phyloP scores from a whole-genome alignment of 2,113 vertebrate genomes.

The Corythaeola cristata region DNA sequence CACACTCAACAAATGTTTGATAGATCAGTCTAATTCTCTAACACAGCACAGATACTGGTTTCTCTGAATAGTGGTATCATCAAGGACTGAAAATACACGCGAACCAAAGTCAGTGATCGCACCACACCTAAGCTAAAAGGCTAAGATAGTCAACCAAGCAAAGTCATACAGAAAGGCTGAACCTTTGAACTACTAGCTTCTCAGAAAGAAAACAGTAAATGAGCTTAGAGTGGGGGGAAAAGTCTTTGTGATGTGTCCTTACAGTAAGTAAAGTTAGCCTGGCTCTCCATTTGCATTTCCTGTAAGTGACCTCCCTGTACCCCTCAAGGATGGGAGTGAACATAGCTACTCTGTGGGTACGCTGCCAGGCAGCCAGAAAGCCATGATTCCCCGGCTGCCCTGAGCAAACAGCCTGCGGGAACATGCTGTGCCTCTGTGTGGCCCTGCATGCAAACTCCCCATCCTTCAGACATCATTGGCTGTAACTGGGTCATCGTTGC shows the following conservation, averaged over 20 bases:
- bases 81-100: background rate
- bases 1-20: background rate
- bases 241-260: background rate
- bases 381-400: background rate
- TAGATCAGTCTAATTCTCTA: background rate
- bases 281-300: background rate
- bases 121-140: background rate
- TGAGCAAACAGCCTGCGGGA: background rate
- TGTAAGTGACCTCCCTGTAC: background rate
- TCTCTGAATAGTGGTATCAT: background rate
- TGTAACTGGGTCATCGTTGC: no score
- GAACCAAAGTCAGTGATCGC: background rate
- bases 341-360: no score
- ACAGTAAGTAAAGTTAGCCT: background rate
- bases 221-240: background rate
- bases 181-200: background rate
- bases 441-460: background rate
- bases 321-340: background rate
- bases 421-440: background rate
- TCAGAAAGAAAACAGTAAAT: background rate
- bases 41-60: background rate
- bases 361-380: background rate
- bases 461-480: background rate
- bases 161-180: background rate
- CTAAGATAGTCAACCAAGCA: rapidly evolving